Evolutionary conservation across 2,113 vertebrate species (phyloP).

Genomic region (Alosa alosa): DNA sequence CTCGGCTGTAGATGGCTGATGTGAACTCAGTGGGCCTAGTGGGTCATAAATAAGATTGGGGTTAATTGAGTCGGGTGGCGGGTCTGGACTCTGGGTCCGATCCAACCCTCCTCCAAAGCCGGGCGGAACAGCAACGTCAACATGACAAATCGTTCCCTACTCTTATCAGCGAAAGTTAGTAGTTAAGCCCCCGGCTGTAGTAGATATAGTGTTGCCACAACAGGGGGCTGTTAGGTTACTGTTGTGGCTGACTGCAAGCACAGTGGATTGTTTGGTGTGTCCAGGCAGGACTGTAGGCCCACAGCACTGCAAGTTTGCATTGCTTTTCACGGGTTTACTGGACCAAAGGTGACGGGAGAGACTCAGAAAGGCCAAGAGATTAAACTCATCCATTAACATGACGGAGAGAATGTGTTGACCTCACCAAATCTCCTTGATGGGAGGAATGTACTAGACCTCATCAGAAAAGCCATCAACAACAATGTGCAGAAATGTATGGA

Average conservation of each 20-base stretch:
- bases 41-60: conserved; percentile 18
- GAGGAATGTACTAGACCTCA: background rate
- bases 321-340: background rate
- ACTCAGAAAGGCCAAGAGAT: background rate
- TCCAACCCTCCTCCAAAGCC: conserved; percentile 17
- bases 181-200: background rate
- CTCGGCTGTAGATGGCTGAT: background rate
- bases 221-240: background rate
- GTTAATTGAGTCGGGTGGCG: conserved; percentile 19
- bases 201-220: conserved; percentile 12
- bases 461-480: background rate
- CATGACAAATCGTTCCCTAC: conserved; percentile 28
- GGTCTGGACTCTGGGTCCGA: conserved; percentile 4
- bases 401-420: background rate
- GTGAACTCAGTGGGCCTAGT: background rate
- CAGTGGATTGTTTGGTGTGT: background rate
- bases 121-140: conserved; percentile 23
- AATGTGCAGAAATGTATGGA: background rate
- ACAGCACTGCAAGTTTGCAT: background rate
- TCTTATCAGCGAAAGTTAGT: conserved; percentile 36
- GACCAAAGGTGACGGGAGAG: background rate
- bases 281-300: background rate
- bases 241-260: background rate
- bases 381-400: conserved; percentile 6
- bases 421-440: background rate